Conservation (phyloP, 2,113 vertebrate species). For the Scortum barcoo region DNA sequence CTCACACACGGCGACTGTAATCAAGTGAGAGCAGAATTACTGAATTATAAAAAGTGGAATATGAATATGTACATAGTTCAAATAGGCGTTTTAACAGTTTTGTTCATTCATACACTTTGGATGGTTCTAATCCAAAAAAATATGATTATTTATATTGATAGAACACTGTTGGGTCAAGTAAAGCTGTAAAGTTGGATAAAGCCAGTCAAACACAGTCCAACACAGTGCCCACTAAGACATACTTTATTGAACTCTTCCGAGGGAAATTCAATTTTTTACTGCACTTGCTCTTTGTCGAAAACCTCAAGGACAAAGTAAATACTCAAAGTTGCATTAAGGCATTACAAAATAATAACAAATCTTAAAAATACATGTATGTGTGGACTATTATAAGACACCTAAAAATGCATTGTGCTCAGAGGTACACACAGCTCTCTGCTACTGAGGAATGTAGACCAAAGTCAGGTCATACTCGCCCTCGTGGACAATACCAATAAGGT, state of each 20-base stretch:
- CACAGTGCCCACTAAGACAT: not conserved
- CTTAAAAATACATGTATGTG: not conserved
- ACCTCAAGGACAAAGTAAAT: not conserved
- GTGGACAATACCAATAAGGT: no score
- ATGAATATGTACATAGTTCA: no score
- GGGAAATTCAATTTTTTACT: no score
- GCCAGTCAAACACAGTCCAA: not conserved
- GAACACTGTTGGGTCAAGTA: not conserved
- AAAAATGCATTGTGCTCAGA: not conserved
- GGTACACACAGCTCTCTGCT: no score
- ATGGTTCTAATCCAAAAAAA: not conserved
- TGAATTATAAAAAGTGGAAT: not conserved
- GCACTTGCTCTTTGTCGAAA: no score
- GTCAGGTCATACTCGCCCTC: no score
- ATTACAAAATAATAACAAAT: not conserved
- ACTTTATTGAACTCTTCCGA: no score
- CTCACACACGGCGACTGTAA: not conserved
- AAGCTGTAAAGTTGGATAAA: not conserved
- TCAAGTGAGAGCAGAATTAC: conserved; percentile 4
- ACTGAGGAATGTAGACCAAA: no score
- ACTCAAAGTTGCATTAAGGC: not conserved
- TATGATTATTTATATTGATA: not conserved
- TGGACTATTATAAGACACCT: not conserved
- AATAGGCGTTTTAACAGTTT: no score
- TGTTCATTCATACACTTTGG: not conserved